These are phyloP conservation scores for Heliconius hermathena DNA, from an alignment of 1,140 invertebrate genomes.

Conservation along the genomic window DNA sequence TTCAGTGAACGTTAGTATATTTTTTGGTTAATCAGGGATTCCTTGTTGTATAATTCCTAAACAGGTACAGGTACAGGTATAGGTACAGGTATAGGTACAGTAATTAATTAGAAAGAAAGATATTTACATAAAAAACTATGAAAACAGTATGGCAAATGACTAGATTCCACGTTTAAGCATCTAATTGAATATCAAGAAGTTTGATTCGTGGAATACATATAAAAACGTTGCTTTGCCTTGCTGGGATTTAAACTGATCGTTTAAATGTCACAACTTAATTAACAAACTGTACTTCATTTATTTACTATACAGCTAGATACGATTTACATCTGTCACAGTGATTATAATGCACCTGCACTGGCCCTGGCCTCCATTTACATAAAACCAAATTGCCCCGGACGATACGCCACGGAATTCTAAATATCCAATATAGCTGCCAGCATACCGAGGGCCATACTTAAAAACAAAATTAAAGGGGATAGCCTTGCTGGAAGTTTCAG, in stretches of 20 bases:
- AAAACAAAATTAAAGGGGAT: constrained; percentile 82
- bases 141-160: background rate
- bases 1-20: too few species aligned
- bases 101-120: background rate
- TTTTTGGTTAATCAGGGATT: too few species aligned
- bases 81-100: background rate
- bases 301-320: constrained; percentile 15
- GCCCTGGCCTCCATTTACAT: constrained; percentile 63
- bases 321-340: constrained; percentile 69
- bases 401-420: constrained; percentile 75
- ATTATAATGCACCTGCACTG: constrained; percentile 65
- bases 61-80: too few species aligned
- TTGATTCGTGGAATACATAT: background rate
- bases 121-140: background rate
- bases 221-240: background rate
- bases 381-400: constrained; percentile 71
- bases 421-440: constrained; percentile 79
- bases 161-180: background rate
- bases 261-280: constrained; percentile 11
- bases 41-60: too few species aligned
- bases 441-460: constrained; percentile 79
- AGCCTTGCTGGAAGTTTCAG: constrained; percentile 43
- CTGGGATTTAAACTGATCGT: background rate
- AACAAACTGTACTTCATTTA: constrained; percentile 3
- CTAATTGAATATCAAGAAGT: background rate